Percentiles rank a stretch among this genome's conserved stretches.
phyloP scores from a whole-genome alignment of 2,113 vertebrate species.

The Collichthys lucidus region DNA sequence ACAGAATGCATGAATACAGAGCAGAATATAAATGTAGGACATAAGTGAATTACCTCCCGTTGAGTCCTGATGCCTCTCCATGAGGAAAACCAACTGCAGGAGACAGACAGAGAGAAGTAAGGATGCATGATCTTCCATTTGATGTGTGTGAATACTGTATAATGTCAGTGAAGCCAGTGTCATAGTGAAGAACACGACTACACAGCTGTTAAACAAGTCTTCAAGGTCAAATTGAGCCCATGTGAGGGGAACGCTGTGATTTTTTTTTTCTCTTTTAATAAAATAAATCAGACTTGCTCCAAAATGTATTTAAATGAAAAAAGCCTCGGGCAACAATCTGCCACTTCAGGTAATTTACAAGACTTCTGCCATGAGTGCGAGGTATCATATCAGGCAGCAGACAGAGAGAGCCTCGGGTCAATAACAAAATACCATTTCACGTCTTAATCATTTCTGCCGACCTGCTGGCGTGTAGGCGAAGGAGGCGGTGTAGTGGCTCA shows the following conservation, averaged over 20 bases:
- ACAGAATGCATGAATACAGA: not conserved
- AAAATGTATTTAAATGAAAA: not conserved
- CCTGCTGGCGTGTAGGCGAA: slow-evolving; percentile 92
- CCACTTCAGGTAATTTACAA: not conserved
- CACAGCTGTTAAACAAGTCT: not conserved
- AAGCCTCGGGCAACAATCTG: not conserved
- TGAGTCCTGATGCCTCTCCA: slow-evolving; percentile 84
- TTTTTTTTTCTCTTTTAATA: not conserved
- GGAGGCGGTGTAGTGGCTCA: slow-evolving; percentile 94
- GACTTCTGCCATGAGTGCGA: not conserved
- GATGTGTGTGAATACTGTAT: not conserved
- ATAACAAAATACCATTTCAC: not conserved
- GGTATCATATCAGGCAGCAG: not conserved
- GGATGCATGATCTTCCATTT: not conserved
- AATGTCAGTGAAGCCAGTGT: not conserved
- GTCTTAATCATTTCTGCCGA: slow-evolving; percentile 3
- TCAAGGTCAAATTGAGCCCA: not conserved
- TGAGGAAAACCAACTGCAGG: slow-evolving; percentile 90
- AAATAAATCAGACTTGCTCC: not conserved
- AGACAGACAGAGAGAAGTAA: not conserved
- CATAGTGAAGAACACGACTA: not conserved
- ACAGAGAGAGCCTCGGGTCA: slow-evolving; percentile 2
- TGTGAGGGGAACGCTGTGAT: not conserved
- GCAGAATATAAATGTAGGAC: not conserved
- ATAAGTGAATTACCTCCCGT: slow-evolving; percentile 87